Percentiles rank a stretch among this genome's conserved stretches.
Evolutionary conservation across 2,113 vertebrate species (phyloP).

Genomic region (Dendrocopos noguchii): DNA sequence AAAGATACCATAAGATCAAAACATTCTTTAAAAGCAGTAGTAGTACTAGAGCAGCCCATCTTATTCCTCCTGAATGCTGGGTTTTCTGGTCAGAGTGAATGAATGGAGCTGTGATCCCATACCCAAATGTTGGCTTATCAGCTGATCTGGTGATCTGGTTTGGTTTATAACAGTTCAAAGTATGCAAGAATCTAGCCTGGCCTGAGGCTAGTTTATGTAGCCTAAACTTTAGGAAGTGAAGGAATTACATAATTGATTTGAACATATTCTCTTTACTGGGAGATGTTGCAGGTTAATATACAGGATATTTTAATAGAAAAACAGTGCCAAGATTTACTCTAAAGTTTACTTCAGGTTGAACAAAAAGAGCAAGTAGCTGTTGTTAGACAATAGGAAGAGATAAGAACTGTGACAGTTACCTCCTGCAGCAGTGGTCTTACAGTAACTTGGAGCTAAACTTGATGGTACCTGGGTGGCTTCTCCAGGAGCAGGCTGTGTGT

Average conservation of each 20-base stretch:
- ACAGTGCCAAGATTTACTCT: not conserved
- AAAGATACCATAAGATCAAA: not conserved
- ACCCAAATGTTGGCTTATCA: not conserved
- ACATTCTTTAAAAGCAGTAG: not conserved
- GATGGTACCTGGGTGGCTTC: not conserved
- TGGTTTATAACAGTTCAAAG: not conserved
- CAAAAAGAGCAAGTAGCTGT: not conserved
- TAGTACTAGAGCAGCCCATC: not conserved
- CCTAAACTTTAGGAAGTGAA: not conserved
- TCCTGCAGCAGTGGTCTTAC: not conserved
- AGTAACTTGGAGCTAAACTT: not conserved
- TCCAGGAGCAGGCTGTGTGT: not conserved
- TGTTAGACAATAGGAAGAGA: not conserved
- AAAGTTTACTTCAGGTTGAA: not conserved
- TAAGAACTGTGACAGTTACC: not conserved
- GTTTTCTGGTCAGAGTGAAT: not conserved
- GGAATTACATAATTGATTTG: not conserved
- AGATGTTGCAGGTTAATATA: not conserved
- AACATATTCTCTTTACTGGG: not conserved
- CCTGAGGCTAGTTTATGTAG: not conserved
- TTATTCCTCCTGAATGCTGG: not conserved
- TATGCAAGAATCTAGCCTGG: not conserved
- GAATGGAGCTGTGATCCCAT: not conserved
- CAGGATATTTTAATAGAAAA: not conserved
- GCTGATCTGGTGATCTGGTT: not conserved